Evolutionary conservation across 2,113 vertebrate genomes (phyloP).

Genomic region (Calypte anna): DNA sequence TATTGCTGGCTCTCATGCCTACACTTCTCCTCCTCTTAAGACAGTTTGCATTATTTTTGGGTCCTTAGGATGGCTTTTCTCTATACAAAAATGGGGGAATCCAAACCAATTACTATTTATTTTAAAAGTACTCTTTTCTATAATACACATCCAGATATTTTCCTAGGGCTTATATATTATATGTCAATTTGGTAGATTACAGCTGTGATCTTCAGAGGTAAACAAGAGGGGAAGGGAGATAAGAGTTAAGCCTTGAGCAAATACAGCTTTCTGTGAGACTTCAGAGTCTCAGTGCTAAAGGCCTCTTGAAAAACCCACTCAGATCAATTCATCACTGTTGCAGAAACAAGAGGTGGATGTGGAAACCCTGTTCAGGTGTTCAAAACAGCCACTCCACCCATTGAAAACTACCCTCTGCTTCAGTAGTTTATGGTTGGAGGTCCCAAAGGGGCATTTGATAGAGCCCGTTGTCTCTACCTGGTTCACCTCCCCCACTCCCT

Average conservation of each 20-base stretch:
- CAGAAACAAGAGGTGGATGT: neutral
- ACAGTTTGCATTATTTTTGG: constrained; percentile 7
- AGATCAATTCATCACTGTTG: neutral
- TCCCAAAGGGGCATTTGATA: neutral
- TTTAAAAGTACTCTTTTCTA: constrained; percentile 13
- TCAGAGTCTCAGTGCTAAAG: neutral
- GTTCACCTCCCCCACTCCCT: neutral
- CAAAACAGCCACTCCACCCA: neutral
- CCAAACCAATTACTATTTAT: neutral
- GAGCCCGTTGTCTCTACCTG: neutral
- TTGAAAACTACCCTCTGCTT: neutral
- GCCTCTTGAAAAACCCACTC: neutral
- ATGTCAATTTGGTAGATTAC: constrained; percentile 14
- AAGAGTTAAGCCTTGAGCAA: constrained; percentile 14
- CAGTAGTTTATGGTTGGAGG: neutral
- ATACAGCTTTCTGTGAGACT: neutral
- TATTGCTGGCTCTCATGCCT: constrained; percentile 22
- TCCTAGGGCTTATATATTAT: neutral
- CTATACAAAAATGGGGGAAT: neutral
- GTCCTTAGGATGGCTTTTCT: constrained; percentile 18
- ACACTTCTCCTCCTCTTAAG: neutral
- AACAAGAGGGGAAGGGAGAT: neutral
- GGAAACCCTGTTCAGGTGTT: neutral
- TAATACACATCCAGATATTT: neutral
- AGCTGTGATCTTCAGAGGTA: neutral